Conservation (phyloP, 2,113 vertebrate genomes). For the Nibea coibor region DNA sequence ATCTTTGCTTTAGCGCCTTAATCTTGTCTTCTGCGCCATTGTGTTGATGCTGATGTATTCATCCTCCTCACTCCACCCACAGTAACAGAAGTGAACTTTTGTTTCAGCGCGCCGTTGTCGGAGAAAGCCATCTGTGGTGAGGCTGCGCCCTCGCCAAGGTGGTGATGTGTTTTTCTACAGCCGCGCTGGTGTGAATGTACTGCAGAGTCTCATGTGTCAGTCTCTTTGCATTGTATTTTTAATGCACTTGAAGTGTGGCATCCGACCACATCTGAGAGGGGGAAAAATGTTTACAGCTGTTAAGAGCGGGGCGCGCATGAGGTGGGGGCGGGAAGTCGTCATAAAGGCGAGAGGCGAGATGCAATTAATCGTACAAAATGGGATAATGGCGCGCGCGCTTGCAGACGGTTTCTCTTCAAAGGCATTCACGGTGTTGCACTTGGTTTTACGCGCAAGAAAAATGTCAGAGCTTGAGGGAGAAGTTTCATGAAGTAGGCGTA, state of each 20-base stretch:
- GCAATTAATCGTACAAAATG: neutral
- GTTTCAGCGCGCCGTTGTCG: conserved; percentile 16
- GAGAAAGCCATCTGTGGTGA: conserved; percentile 48
- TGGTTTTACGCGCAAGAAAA: neutral
- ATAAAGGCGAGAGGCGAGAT: neutral
- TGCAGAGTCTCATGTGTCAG: conserved; percentile 30
- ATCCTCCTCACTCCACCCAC: conserved; percentile 60
- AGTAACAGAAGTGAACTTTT: conserved; percentile 41
- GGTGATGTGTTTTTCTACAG: conserved; percentile 32
- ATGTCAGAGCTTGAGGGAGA: neutral
- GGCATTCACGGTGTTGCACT: neutral
- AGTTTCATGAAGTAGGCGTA: neutral
- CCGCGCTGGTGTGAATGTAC: conserved; percentile 41
- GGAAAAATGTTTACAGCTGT: neutral
- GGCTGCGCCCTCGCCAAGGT: conserved; percentile 13
- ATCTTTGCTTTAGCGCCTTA: conserved; percentile 1
- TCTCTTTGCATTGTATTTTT: conserved; percentile 2
- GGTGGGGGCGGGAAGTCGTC: neutral
- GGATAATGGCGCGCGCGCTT: neutral
- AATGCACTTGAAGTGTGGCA: neutral
- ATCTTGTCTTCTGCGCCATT: conserved; percentile 2
- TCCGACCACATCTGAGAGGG: too few relatives aligned
- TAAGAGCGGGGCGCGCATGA: neutral
- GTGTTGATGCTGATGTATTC: conserved; percentile 34
- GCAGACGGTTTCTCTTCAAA: neutral